These are phyloP conservation scores for Bombus fervidus DNA, from an alignment of 1,140 invertebrate species.

Conservation along the genomic window DNA sequence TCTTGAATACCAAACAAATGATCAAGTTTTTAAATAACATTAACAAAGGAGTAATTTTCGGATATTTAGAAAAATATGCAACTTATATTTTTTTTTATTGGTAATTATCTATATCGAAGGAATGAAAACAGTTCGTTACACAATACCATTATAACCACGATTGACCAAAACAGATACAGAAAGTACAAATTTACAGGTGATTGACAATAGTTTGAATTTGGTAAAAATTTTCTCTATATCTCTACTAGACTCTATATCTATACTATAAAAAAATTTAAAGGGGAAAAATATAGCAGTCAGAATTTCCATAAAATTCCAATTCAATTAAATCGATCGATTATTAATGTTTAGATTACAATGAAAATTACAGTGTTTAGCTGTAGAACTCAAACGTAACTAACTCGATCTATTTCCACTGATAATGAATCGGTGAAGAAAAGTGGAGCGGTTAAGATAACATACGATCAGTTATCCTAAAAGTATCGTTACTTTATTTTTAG, in stretches of 20 bases:
- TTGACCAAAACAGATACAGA: too few relatives aligned
- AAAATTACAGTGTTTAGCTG: background rate
- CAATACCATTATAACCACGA: background rate
- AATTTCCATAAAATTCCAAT: background rate
- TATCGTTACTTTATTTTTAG: background rate
- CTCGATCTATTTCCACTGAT: background rate
- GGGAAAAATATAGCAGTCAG: background rate
- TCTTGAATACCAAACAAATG: background rate
- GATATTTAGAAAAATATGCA: background rate
- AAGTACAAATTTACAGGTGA: background rate
- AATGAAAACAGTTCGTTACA: background rate
- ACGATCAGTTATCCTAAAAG: background rate
- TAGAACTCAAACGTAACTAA: background rate
- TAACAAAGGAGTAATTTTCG: background rate
- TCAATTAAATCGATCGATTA: background rate
- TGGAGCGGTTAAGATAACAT: background rate
- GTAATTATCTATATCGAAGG: background rate
- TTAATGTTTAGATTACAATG: background rate
- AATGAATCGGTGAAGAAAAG: background rate
- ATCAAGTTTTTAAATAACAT: background rate
- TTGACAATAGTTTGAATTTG: background rate
- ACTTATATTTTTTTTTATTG: background rate
- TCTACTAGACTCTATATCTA: too few relatives aligned
- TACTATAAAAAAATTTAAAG: too few relatives aligned
- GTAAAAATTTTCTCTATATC: background rate